Evolutionary conservation across 2,113 vertebrate genomes (phyloP), one percentile per base, ranked within the genome.

Genomic region (Sialia sialis): DNA sequence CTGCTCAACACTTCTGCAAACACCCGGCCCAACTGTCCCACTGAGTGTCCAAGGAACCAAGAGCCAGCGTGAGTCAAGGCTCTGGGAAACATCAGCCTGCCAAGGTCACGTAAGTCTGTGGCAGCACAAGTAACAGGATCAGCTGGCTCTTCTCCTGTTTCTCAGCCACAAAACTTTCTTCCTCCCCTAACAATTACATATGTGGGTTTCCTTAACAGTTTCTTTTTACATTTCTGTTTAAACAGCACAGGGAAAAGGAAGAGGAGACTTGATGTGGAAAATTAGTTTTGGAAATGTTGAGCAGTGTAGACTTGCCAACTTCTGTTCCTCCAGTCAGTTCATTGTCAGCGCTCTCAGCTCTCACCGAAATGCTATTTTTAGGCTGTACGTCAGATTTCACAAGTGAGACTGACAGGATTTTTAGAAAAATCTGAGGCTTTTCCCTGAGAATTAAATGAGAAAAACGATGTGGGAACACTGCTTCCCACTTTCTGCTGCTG

Each of bases 161-260:
- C 93, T 62, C 87, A 93, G 95, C 92, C 94, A 90, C 88, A 96
- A 84, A 96, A 88, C 91, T 67, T 93, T 95, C 82, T 85, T 92
- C 79, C 78, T 95, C 77, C 93, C 81, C 51, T 84, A 96, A 94
- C 93, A 95, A 96, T 95, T 94, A 96, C 81, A 96, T 84, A 54
- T 96, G 90, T 94, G 83, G 94, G 77, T 97, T 97, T 96, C 92
- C 97, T 97, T 97, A 97, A 97, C 90, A 88, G 93, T 95, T 97
- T 97, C 95, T 94, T 95, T 81, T 96, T 97, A 97, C 96, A 96
- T 95, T 90, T 91, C 95, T 96, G 93, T 97, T 95, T 97, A 97
- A 97, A 97, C 84, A 97, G 96, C 90, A 86, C 38, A 75, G 96
- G 94, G 94, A 92, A 94, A 97, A 96, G 94, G 95, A 97, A 97